Percentiles rank a stretch among this genome's conserved stretches.
Conservation (phyloP, 2,113 vertebrate species). For the Hemiscyllium ocellatum region DNA sequence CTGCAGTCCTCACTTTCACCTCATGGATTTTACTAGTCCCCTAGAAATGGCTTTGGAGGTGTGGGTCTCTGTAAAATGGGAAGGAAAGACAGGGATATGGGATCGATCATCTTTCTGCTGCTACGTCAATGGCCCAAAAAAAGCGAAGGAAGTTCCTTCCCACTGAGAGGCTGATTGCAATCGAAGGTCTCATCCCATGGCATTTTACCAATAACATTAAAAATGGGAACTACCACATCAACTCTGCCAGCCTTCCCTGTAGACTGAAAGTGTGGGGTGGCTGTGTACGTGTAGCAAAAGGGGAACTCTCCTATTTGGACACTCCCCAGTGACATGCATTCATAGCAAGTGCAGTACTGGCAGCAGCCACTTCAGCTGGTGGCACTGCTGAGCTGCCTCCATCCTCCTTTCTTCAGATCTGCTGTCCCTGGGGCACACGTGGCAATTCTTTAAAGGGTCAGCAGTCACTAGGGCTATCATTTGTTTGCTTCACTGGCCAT, state of each 20-base stretch:
- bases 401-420: not conserved
- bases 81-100: not conserved
- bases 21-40: too few species aligned
- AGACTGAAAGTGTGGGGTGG: not conserved
- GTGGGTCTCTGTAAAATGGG: too few species aligned
- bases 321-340: not conserved
- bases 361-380: not conserved
- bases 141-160: not conserved
- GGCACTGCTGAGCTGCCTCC: not conserved
- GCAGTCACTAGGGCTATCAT: too few species aligned
- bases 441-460: too few species aligned
- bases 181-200: not conserved
- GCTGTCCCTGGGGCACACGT: too few species aligned
- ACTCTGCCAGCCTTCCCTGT: not conserved
- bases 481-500: too few species aligned
- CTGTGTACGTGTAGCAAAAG: too few species aligned
- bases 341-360: not conserved
- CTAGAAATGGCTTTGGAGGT: too few species aligned
- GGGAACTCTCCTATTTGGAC: too few species aligned
- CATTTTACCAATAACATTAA: not conserved
- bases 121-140: not conserved
- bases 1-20: too few species aligned
- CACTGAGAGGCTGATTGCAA: not conserved
- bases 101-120: not conserved
- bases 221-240: not conserved